A percentile compares a stretch with the other conserved stretches of the same genome.
These are phyloP conservation scores for Camelus bactrianus DNA, from an alignment of 2,113 vertebrate genomes.

Conservation along the genomic window DNA sequence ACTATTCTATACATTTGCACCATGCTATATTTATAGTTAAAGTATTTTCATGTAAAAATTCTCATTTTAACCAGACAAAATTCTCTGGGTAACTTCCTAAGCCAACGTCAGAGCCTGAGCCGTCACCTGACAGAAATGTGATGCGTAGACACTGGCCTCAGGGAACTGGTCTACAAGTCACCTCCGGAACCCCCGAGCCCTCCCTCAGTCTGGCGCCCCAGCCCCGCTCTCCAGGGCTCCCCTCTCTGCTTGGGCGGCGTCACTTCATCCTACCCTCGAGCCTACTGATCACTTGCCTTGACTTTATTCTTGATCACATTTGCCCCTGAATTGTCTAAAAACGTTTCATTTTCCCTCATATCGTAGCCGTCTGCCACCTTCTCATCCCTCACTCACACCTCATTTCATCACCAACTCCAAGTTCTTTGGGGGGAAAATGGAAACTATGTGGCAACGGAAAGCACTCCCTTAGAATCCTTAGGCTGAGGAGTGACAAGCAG, in stretches of 20 bases:
- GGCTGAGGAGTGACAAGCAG: neutral
- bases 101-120: neutral
- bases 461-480: neutral
- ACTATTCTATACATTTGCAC: neutral
- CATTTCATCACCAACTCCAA: neutral
- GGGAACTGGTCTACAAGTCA: neutral
- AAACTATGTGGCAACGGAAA: neutral
- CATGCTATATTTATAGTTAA: neutral
- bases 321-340: neutral
- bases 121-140: neutral
- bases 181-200: neutral
- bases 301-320: neutral
- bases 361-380: neutral
- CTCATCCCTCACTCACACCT: neutral
- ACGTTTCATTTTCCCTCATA: neutral
- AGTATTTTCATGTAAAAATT: neutral
- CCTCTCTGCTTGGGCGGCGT: neutral
- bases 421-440: neutral
- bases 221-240: too few species aligned
- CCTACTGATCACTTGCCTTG: neutral
- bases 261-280: neutral
- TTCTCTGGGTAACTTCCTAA: neutral
- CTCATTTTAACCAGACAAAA: neutral
- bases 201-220: too few species aligned
- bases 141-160: accelerated